Percentiles rank a stretch among this genome's conserved stretches.
phyloP scores from a whole-genome alignment of 2,113 vertebrate genomes.

The Elephas maximus region DNA sequence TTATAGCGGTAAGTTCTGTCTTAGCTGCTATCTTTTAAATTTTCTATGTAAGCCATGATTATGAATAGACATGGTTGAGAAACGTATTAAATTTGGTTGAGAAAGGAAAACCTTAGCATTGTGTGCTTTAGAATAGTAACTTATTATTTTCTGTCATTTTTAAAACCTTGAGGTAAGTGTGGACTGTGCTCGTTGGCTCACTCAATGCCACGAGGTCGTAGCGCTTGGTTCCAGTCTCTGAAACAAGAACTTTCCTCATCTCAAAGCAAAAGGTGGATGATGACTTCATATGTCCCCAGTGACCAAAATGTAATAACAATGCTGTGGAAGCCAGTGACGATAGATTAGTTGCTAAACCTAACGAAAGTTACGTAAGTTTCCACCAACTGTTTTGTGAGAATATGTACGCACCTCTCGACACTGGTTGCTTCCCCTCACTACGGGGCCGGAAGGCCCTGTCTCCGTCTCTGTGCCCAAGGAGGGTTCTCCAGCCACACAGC shows the following conservation, averaged over 20 bases:
- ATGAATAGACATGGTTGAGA: constrained; percentile 1
- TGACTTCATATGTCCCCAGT: background rate
- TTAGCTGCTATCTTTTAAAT: constrained; percentile 15
- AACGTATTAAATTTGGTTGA: background rate
- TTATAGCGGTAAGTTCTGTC: constrained; percentile 16
- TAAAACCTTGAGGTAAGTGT: background rate
- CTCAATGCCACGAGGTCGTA: background rate
- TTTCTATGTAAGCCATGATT: constrained; percentile 56
- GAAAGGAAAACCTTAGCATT: background rate
- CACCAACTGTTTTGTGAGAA: background rate
- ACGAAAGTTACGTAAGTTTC: background rate
- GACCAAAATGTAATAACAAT: background rate
- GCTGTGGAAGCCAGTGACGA: background rate
- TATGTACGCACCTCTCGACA: background rate
- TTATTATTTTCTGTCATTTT: background rate
- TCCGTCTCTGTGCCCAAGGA: background rate
- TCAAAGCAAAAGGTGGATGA: constrained; percentile 21
- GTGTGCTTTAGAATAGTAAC: background rate
- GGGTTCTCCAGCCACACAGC: background rate
- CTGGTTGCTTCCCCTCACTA: background rate
- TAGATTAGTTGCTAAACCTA: background rate
- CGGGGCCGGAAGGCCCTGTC: background rate
- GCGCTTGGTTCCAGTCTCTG: constrained; percentile 35
- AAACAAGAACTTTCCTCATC: background rate
- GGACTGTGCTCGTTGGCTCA: background rate